These are phyloP conservation scores for Keiferia lycopersicella DNA, from an alignment of 2,888 invertebrate genomes.

Conservation along the genomic window DNA sequence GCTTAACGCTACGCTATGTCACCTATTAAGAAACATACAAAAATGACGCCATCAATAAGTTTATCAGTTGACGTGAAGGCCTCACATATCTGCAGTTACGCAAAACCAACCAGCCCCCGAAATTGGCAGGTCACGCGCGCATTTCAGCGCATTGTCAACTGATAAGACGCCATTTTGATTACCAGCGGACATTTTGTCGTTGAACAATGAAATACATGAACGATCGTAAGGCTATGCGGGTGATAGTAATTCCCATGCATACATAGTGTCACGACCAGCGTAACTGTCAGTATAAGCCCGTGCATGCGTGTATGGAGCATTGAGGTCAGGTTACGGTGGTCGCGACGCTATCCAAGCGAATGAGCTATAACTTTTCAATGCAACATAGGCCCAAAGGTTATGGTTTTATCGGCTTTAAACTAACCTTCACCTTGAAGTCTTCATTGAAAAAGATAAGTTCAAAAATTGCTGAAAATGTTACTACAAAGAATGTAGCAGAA, in stretches of 20 bases:
- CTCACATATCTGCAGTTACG: background rate
- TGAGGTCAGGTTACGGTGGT: too few relatives aligned
- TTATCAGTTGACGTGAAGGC: background rate
- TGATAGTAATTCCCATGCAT: background rate
- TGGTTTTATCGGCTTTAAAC: background rate
- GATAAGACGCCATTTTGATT: conserved; percentile 15
- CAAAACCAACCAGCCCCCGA: background rate
- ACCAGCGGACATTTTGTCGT: background rate
- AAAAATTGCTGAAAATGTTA: background rate
- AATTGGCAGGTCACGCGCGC: conserved; percentile 13
- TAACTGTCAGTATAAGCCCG: too few relatives aligned
- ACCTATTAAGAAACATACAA: too few relatives aligned
- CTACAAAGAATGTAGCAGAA: too few relatives aligned
- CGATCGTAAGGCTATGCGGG: conserved; percentile 1
- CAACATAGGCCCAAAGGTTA: background rate
- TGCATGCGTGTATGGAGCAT: too few relatives aligned
- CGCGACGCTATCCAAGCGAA: too few relatives aligned
- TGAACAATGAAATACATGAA: background rate
- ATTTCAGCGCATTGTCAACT: conserved; percentile 12
- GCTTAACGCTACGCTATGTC: too few relatives aligned
- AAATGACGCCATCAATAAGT: background rate
- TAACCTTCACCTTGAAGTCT: background rate
- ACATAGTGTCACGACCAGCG: too few relatives aligned
- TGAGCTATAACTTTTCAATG: background rate
- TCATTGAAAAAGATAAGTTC: too few relatives aligned